A percentile compares a stretch with the other conserved stretches of the same genome.
Evolutionary conservation across 2,888 invertebrate genomes (phyloP).

Genomic region (Venustoraphidia nigricollis): DNA sequence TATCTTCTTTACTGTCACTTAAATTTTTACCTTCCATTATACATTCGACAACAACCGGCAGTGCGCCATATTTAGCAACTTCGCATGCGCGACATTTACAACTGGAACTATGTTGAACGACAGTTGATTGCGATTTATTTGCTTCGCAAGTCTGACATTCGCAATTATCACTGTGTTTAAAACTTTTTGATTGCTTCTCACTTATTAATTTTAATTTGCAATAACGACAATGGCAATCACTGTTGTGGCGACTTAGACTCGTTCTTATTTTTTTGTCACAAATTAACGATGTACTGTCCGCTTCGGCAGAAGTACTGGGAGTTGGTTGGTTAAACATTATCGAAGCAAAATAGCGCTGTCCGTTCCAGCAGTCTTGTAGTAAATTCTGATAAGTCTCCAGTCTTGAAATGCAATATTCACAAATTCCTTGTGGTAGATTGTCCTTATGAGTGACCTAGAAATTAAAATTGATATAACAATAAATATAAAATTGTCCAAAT

Average conservation of each 20-base stretch:
- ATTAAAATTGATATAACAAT: background rate
- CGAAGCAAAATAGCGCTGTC: background rate
- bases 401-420: slow-evolving; percentile 1
- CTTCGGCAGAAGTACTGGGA: background rate
- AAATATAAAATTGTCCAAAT: background rate
- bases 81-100: background rate
- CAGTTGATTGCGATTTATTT: background rate
- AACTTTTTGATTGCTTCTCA: no score
- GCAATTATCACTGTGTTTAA: background rate
- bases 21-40: background rate
- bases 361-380: slow-evolving; percentile 1
- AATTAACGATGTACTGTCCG: background rate
- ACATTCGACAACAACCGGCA: background rate
- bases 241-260: background rate
- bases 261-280: background rate
- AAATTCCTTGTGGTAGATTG: background rate
- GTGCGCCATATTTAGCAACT: background rate
- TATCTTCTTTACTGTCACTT: background rate
- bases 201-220: no score
- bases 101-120: background rate
- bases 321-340: background rate
- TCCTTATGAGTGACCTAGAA: background rate
- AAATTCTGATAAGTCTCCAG: background rate
- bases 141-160: background rate
- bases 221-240: background rate